Evolutionary conservation across 2,888 invertebrate genomes (phyloP).

Genomic region (Latheticus oryzae): DNA sequence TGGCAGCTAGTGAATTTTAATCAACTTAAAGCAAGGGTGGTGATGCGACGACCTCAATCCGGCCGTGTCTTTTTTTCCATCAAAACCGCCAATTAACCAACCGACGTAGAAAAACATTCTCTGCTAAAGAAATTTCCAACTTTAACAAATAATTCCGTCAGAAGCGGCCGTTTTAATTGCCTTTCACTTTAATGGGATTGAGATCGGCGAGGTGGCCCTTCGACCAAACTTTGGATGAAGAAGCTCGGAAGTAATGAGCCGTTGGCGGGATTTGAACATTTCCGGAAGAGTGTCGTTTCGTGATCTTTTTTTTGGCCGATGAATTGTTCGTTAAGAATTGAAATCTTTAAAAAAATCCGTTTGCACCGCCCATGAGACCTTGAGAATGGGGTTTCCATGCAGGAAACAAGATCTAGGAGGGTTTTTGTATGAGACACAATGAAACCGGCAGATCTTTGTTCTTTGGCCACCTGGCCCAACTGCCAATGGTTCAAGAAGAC

Average conservation of each 20-base stretch:
- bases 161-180: conserved; percentile 34
- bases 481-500: conserved; percentile 39
- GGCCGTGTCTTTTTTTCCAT: conserved; percentile 21
- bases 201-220: conserved; percentile 29
- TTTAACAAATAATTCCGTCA: conserved; percentile 37
- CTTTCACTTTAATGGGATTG: conserved; percentile 39
- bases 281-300: conserved; percentile 15
- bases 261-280: too few species aligned
- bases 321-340: conserved; percentile 27
- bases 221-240: conserved; percentile 30
- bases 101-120: conserved; percentile 24
- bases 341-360: conserved; percentile 26
- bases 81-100: conserved; percentile 35
- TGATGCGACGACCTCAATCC: conserved; percentile 2
- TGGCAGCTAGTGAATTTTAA: conserved; percentile 41
- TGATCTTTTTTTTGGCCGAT: conserved; percentile 12
- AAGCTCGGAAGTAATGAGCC: conserved; percentile 32
- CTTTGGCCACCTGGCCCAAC: conserved; percentile 54
- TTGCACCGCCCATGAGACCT: conserved; percentile 36
- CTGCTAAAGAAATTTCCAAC: conserved; percentile 28
- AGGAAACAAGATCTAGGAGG: conserved; percentile 41
- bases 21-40: conserved; percentile 32
- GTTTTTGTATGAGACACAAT: conserved; percentile 52
- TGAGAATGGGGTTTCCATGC: conserved; percentile 41
- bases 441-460: conserved; percentile 55